Base-by-base conservation (phyloP, 2,888 invertebrate genomes). In the Acrocyrtus sp. region DNA sequence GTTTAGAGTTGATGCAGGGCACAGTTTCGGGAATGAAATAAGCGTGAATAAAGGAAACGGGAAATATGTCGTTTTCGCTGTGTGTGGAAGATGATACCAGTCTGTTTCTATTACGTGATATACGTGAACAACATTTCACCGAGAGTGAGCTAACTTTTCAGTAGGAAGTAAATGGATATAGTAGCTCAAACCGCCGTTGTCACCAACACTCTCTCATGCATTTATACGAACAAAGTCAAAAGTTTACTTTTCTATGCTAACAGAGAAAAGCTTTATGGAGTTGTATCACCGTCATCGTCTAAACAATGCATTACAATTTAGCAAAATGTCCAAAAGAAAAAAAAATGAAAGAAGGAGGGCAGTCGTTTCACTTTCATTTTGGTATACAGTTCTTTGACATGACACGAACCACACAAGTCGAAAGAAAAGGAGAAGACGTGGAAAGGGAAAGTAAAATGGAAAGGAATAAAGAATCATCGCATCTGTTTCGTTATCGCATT, bases 401-500 rank as follows among this genome's bases (percentile, higher is more conserved):
- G 58, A 45, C 67, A 67, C 39, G 50, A 48, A 56, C 39, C 41
- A 48, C 6, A 34, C 12, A 48, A 29, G 21, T 19, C 17, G 21
- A 53, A 26, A 53, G 53, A 53, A 4, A 50, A 21, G 10, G 17
- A 21, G 50, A 19, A 3, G 24, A 50, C 6, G 21, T 22, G n/a
- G 56, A 24, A 26, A 15, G 19, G 12, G 43, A 58, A 39, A 39
- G n/a, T n/a, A n/a, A n/a, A n/a, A n/a, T n/a, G n/a, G 41, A 19
- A 24, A 41, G 26, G 22, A 47, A 68, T 60, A 54, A 61, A 68
- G 61, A 26, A 60, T 68, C 54, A 68, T 61, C 60, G 50, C 68
- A 68, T 68, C 68, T 68, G 60, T 60, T 68, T 61, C 54, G 68
- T 68, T 68, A 68, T 68, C 68, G 41, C 68, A 54, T 68, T 68